These are phyloP conservation scores for Cheirogaleus medius DNA, from an alignment of 2,113 vertebrate species.

Conservation along the genomic window DNA sequence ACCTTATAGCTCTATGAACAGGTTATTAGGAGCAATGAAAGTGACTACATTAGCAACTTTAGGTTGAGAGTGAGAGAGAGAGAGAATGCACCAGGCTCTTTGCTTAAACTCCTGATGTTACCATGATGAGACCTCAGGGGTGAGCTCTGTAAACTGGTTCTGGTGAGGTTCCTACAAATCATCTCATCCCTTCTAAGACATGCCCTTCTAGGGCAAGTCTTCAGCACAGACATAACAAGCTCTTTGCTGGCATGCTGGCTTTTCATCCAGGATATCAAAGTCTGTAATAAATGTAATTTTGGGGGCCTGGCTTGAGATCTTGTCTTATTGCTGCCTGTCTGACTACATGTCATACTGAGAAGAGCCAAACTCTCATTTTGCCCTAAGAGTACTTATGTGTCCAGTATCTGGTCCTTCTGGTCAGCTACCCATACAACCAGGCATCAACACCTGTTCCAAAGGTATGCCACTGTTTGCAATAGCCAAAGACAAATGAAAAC, in stretches of 20 bases:
- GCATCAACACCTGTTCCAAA: neutral
- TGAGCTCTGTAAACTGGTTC: neutral
- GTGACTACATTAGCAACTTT: neutral
- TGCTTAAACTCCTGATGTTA: neutral
- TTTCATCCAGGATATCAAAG: constrained; percentile 7
- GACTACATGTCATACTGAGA: neutral
- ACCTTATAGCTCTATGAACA: neutral
- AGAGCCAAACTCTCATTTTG: neutral
- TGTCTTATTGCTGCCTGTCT: neutral
- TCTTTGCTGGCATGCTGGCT: neutral
- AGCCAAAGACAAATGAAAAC: neutral
- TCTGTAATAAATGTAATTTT: constrained; percentile 1
- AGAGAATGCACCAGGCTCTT: too few species aligned
- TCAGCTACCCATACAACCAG: neutral
- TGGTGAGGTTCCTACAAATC: neutral
- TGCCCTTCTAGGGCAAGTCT: neutral
- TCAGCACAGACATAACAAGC: neutral
- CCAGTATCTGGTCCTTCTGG: neutral
- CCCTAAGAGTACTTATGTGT: neutral
- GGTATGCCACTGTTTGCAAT: neutral
- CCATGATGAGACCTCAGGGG: neutral
- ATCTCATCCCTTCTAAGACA: neutral
- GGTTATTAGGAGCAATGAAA: neutral
- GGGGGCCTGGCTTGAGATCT: constrained; percentile 10
- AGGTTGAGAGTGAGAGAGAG: neutral